Percentiles rank a stretch among this genome's conserved stretches.
These are phyloP conservation scores for Ptyas mucosa DNA, from an alignment of 2,113 vertebrate genomes.

Conservation along the genomic window DNA sequence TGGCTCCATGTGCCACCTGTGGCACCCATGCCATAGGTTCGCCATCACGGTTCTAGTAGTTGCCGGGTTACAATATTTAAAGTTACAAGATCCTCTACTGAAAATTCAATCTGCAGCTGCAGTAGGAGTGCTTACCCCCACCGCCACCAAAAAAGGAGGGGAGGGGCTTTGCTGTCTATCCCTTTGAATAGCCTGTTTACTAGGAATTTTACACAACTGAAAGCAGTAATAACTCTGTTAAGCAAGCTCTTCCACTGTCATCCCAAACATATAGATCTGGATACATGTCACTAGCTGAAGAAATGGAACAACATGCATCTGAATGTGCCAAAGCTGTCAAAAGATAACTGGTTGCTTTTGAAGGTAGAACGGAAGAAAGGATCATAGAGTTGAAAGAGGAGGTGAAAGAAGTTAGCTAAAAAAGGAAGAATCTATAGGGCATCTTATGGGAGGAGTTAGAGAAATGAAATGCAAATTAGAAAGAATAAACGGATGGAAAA, in stretches of 20 bases:
- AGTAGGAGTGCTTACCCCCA: background rate
- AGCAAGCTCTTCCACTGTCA: background rate
- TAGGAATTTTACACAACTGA: background rate
- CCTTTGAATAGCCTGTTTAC: background rate
- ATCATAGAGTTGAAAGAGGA: background rate
- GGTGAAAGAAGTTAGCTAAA: background rate
- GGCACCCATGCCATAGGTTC: too few relatives aligned
- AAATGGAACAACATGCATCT: background rate
- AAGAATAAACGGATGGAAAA: background rate
- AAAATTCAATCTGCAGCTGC: background rate
- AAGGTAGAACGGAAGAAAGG: background rate
- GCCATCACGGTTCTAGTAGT: background rate
- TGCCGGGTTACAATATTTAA: background rate
- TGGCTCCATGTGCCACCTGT: too few relatives aligned
- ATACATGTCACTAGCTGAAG: background rate
- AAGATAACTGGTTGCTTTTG: background rate
- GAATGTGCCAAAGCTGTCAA: background rate
- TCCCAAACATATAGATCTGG: background rate
- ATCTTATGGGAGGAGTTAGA: background rate
- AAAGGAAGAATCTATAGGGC: background rate
- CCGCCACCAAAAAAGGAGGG: too few relatives aligned
- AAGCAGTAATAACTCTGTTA: background rate
- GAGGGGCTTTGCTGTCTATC: background rate
- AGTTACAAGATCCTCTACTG: background rate
- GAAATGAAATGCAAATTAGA: background rate